Evolutionary conservation across 2,797 vertebrate genomes (phyloP), one percentile per base, ranked within the genome.

Genomic region (Phalanger gymnotis): DNA sequence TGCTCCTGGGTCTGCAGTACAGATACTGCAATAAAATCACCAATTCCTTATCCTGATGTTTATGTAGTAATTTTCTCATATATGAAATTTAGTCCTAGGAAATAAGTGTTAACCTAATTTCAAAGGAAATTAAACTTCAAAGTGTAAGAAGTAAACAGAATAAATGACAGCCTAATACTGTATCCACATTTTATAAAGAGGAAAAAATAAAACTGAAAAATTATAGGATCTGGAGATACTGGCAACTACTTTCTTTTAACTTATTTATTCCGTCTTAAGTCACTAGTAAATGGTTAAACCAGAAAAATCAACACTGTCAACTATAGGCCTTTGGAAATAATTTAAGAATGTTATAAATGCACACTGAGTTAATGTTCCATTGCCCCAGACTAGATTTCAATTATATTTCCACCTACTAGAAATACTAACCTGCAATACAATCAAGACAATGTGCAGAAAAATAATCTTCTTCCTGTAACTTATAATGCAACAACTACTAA

Each of bases 391-490:
- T 52, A 94, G 97, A 97, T 91, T 97, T 97, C 97, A 97, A 89
- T 93, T 92, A 90, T 91, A 89, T 97, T 95, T 97, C 93, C 95
- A 90, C 30, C 94, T 96, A 96, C 14, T 98, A 31, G 97, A 91
- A 97, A 97, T 93, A 97, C 73, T 94, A 97, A 95, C 94, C 93
- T 96, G 93, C 93, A 96, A 91, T 98, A 98, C 96, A 61, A 73
- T 95, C 95, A 96, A 97, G 96, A 97, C 93, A 96, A 98, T 97
- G 96, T 97, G 97, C 98, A 98, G 98, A 98, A 98, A 98, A 98
- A 98, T 98, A 98, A 98, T 97, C 96, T 96, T 98, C 93, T 98
- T 98, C 97, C 96, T 98, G 89, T 97, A 98, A 98, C 97, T 96
- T 98, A 97, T 92, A 98, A 93, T 96, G 96, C 97, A 97, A 95